A percentile compares a stretch with the other conserved stretches of the same genome.
Conservation (phyloP, 2,113 vertebrate species). For the Salvator merianae region DNA sequence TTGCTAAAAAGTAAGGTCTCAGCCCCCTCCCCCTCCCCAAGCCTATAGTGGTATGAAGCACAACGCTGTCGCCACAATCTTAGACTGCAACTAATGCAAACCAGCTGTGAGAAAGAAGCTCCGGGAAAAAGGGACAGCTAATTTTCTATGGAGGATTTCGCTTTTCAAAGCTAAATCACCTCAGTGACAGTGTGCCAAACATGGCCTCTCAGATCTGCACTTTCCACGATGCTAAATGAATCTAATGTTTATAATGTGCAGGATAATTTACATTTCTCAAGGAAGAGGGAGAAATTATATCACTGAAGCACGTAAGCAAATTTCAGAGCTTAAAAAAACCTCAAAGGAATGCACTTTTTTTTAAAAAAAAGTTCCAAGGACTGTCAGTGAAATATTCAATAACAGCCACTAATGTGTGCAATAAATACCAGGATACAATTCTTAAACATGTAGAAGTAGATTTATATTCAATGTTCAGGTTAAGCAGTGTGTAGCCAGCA, state of each 20-base stretch:
- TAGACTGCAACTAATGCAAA: constrained; percentile 77
- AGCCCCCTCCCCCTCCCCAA: constrained; percentile 69
- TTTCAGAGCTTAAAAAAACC: constrained; percentile 14
- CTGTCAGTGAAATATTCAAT: background rate
- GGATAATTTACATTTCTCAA: constrained; percentile 25
- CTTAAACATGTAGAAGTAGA: constrained; percentile 11
- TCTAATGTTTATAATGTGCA: constrained; percentile 17
- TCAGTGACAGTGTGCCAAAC: constrained; percentile 44
- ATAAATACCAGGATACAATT: constrained; percentile 1
- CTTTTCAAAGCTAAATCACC: constrained; percentile 56
- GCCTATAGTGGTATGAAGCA: constrained; percentile 46
- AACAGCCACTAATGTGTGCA: background rate
- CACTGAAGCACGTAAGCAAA: background rate
- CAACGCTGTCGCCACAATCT: constrained; percentile 58
- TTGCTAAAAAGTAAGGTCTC: constrained; percentile 70
- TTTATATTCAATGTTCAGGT: constrained; percentile 10
- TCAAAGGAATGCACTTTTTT: background rate
- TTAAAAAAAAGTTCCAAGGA: background rate
- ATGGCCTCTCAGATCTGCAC: background rate
- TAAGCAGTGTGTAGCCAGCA: background rate
- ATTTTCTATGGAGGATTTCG: constrained; percentile 66
- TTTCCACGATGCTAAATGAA: constrained; percentile 26
- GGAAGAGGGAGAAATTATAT: constrained; percentile 30
- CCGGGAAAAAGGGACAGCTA: constrained; percentile 41
- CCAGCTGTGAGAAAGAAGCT: constrained; percentile 73